Conservation (phyloP, 2,888 invertebrate species). For the Alcis repandata region DNA sequence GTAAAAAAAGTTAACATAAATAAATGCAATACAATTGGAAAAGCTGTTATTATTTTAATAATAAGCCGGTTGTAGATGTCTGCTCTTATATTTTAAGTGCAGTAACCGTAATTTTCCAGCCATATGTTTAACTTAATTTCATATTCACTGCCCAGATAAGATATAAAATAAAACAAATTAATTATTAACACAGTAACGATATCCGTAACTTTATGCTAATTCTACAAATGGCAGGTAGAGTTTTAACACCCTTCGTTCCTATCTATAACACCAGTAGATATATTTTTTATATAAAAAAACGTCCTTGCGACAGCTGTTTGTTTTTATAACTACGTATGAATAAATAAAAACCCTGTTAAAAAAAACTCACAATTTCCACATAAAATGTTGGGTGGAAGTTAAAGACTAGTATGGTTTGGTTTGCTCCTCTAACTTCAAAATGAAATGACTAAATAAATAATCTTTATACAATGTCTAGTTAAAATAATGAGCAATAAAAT, state of each 20-base stretch:
- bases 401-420: too few species aligned
- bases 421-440: too few species aligned
- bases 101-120: slow-evolving; percentile 16
- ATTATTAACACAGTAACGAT: slow-evolving; percentile 54
- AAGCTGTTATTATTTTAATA: too few species aligned
- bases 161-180: slow-evolving; percentile 61
- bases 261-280: slow-evolving; percentile 30
- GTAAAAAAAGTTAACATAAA: too few species aligned
- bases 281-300: neutral
- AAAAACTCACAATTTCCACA: too few species aligned
- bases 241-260: slow-evolving; percentile 34
- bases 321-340: slow-evolving; percentile 3
- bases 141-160: slow-evolving; percentile 59
- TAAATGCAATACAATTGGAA: too few species aligned
- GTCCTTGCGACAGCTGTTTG: slow-evolving; percentile 28
- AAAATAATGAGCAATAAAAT: too few species aligned
- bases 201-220: slow-evolving; percentile 61
- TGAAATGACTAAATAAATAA: too few species aligned
- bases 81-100: too few species aligned
- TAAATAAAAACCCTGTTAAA: too few species aligned
- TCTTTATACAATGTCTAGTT: too few species aligned
- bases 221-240: slow-evolving; percentile 54
- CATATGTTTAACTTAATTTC: slow-evolving; percentile 43
- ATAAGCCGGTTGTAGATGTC: neutral
- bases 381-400: neutral